These are phyloP conservation scores for Drosophila suboccidentalis DNA, from an alignment of 2,888 invertebrate species.

Conservation along the genomic window DNA sequence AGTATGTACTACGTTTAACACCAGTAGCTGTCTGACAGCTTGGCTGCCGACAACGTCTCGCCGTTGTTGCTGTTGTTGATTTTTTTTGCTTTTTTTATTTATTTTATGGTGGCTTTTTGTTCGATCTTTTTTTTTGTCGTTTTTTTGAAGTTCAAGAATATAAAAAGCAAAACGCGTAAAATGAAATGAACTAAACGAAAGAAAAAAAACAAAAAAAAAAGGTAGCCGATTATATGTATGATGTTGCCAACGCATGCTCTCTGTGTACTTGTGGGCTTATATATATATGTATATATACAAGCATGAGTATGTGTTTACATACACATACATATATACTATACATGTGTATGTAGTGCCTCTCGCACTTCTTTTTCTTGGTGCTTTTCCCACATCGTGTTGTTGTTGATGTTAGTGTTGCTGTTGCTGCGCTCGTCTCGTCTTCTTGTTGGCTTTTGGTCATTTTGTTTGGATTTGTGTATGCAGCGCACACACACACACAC, in stretches of 20 bases:
- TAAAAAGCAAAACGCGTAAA: constrained; percentile 76
- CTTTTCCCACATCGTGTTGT: constrained; percentile 36
- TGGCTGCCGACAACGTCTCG: constrained; percentile 69
- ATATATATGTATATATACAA: constrained; percentile 4
- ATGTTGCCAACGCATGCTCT: constrained; percentile 64
- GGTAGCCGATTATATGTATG: constrained; percentile 51
- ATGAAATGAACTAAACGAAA: constrained; percentile 64
- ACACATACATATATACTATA: neutral
- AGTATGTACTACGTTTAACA: constrained; percentile 74
- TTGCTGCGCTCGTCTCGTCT: constrained; percentile 62
- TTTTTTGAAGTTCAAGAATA: constrained; percentile 80
- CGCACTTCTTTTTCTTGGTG: constrained; percentile 46
- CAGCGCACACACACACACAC: constrained; percentile 28
- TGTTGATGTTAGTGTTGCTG: constrained; percentile 31
- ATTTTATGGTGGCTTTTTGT: constrained; percentile 76
- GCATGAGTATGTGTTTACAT: constrained; percentile 26
- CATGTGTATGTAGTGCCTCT: constrained; percentile 24
- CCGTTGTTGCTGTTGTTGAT: constrained; percentile 32
- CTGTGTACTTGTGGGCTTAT: constrained; percentile 37
- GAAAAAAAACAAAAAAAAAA: constrained; percentile 58
- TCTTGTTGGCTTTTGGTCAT: constrained; percentile 70
- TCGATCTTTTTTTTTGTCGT: constrained; percentile 40
- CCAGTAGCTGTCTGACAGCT: constrained; percentile 82
- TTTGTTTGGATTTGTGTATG: constrained; percentile 59
- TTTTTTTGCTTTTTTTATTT: constrained; percentile 42